These are phyloP conservation scores for Borostomias antarcticus DNA, from an alignment of 2,797 vertebrate species.

Conservation along the genomic window DNA sequence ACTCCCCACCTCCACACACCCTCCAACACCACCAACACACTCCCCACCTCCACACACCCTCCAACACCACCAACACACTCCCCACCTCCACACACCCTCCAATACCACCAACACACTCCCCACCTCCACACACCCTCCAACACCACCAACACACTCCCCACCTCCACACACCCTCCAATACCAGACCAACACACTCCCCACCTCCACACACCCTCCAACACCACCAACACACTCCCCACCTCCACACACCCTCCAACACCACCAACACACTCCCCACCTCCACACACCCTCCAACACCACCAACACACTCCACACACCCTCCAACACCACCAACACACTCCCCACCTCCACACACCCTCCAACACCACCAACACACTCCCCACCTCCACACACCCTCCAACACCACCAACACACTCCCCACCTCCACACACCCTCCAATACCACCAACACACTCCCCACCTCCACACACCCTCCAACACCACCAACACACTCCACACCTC, in stretches of 20 bases:
- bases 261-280: too few species aligned
- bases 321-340: neutral
- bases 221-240: neutral
- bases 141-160: too few species aligned
- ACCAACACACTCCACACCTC: too few species aligned
- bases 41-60: neutral
- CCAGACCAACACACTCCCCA: neutral
- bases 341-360: neutral
- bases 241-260: neutral
- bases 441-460: neutral
- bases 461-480: neutral
- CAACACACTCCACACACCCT: neutral
- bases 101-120: neutral
- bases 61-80: neutral
- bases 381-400: neutral
- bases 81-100: neutral
- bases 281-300: neutral
- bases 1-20: neutral
- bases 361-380: too few species aligned
- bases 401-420: neutral
- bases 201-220: neutral
- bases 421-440: neutral
- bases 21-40: too few species aligned
- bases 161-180: neutral
- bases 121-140: neutral